Base-by-base conservation (phyloP, 2,113 vertebrate genomes). In the Lota lota region DNA sequence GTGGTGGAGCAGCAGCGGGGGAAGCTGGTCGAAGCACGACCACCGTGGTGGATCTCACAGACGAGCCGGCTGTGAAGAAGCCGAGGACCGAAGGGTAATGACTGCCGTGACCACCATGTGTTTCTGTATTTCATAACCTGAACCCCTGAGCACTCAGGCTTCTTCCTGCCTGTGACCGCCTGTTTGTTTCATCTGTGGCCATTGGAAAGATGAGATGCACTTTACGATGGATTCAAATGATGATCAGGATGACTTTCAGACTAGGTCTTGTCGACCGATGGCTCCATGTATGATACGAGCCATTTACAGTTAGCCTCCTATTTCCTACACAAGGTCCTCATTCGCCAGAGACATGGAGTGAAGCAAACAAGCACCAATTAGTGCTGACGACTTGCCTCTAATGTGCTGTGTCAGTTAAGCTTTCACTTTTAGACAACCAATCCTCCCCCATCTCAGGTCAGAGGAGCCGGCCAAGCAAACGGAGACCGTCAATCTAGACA, bases 61-160 rank as follows among this genome's bases (percentile, higher is more conserved):
- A 88, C 59, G 90, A 89, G 69, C 91, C 92, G 53, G 80, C 33
- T 12, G 51, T 80, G 15, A 92, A 93, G 76, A 92, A 88, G 72
- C 80, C 65, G 51, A 88, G 63, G 69, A 91, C 82, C 14, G 86
- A 91, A 10, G 79, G 75, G 91, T 92, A 12, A 74, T 40, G 17
- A 12, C 22, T 51, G 15, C 33, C 21, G 16, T 15, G 0, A n/a
- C 7, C 19, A 12, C 12, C 18, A 3, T 14, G n/a, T 28, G n/a
- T 56, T 64, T n/a, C 18, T 63, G 15, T 17, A 21, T 24, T 56
- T 16, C 3, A n/a, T 58, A 2, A 20, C 18, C 18, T 19, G 18
- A n/a, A 7, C 40, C 40, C 40, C 40, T 12, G 40, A 47, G 40
- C 10, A 33, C 28, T 7, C 28, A 2, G 40, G 7, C 40, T 47